Evolutionary conservation across 2,888 invertebrate genomes (phyloP).

Genomic region (Trilocha varians): DNA sequence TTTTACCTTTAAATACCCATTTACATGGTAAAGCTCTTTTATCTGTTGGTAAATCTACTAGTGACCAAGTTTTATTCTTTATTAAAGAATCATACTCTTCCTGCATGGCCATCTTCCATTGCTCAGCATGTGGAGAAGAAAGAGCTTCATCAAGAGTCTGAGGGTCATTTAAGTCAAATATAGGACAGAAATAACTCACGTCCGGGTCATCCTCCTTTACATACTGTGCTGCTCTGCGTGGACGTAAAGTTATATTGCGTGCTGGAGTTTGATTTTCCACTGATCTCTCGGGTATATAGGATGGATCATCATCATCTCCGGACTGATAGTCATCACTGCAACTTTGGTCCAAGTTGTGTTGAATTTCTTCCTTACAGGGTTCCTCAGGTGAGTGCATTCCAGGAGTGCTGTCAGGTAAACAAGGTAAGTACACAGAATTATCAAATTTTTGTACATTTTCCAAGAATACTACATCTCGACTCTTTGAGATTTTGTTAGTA

Average conservation of each 20-base stretch:
- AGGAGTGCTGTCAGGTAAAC: neutral
- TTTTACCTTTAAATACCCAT: conserved; percentile 8
- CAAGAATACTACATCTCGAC: too few species aligned
- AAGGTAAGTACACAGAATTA: neutral
- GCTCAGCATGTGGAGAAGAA: conserved; percentile 8
- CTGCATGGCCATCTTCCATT: conserved; percentile 11
- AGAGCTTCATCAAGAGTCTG: conserved; percentile 10
- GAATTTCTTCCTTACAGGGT: too few species aligned
- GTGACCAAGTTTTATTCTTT: conserved; percentile 7
- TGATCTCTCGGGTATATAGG: conserved; percentile 7
- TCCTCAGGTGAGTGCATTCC: too few species aligned
- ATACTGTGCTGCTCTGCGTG: conserved; percentile 4
- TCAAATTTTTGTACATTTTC: neutral
- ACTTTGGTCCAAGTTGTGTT: too few species aligned
- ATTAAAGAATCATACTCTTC: conserved; percentile 11
- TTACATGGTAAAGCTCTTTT: too few species aligned
- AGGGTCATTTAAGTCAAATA: conserved; percentile 9
- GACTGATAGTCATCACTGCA: too few species aligned
- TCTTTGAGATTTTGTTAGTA: too few species aligned
- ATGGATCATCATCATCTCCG: conserved; percentile 7
- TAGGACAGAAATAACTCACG: conserved; percentile 10
- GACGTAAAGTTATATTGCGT: conserved; percentile 12
- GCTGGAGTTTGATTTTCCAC: conserved; percentile 3
- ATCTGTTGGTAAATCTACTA: conserved; percentile 6
- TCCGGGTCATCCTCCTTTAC: conserved; percentile 3